Evolutionary conservation across 2,888 invertebrate genomes (phyloP).

Genomic region (Tinea trinotella): DNA sequence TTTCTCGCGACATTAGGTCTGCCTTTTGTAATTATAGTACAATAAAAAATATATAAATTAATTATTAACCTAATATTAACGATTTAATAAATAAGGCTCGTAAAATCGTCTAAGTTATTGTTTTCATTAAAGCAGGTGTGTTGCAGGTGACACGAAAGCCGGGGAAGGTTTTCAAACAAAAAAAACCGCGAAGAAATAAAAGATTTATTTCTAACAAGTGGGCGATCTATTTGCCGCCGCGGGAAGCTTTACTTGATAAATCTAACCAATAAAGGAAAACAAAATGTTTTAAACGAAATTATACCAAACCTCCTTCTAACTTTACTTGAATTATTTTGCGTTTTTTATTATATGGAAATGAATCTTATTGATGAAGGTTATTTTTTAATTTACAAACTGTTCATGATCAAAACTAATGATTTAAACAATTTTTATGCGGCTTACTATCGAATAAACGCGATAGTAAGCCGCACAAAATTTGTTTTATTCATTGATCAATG

Average conservation of each 20-base stretch:
- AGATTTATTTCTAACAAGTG: conserved; percentile 31
- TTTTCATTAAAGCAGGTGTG: background rate
- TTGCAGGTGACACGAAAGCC: background rate
- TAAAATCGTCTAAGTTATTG: background rate
- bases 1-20: no score
- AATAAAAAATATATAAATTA: background rate
- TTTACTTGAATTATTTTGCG: background rate
- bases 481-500: no score
- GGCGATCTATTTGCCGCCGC: conserved; percentile 37
- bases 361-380: no score
- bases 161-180: conserved; percentile 17
- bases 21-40: no score
- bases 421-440: no score
- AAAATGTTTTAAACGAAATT: conserved; percentile 43
- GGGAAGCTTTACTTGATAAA: conserved; percentile 50
- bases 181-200: conserved; percentile 31
- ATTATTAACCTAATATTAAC: background rate
- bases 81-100: background rate
- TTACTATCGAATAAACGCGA: no score
- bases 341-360: no score
- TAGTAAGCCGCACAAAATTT: no score
- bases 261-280: conserved; percentile 60
- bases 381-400: no score
- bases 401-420: no score
- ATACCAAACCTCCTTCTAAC: background rate